These are phyloP conservation scores for Anastrepha obliqua DNA, from an alignment of 1,140 invertebrate species.

Conservation along the genomic window DNA sequence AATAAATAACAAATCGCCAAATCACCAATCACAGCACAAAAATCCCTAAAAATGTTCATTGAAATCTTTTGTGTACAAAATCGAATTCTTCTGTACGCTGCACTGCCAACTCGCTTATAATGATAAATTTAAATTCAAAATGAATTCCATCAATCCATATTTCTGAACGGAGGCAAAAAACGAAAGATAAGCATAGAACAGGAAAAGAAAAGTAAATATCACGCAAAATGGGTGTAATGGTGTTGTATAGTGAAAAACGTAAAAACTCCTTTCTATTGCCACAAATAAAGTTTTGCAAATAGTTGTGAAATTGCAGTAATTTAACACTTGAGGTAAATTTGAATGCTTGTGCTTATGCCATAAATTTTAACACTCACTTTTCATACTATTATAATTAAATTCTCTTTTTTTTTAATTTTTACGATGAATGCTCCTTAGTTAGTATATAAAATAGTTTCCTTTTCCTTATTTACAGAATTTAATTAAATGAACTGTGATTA, in stretches of 20 bases:
- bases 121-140: slow-evolving; percentile 23
- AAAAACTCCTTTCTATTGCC: slow-evolving; percentile 24
- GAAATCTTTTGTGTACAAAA: slow-evolving; percentile 45
- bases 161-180: neutral
- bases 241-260: neutral
- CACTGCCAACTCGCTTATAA: slow-evolving; percentile 35
- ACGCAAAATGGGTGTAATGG: slow-evolving; percentile 5
- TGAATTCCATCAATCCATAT: neutral
- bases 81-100: slow-evolving; percentile 28
- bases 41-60: slow-evolving; percentile 18
- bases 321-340: slow-evolving; percentile 18
- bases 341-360: neutral
- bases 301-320: slow-evolving; percentile 27
- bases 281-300: neutral
- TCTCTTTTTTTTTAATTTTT: neutral
- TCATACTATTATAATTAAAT: neutral
- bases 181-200: neutral
- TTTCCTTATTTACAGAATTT: slow-evolving; percentile 53
- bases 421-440: neutral
- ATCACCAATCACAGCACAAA: slow-evolving; percentile 2
- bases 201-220: neutral
- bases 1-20: slow-evolving; percentile 1
- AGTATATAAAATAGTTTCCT: neutral
- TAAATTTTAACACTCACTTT: neutral
- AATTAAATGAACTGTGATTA: slow-evolving; percentile 65